Percentiles rank a stretch among this genome's conserved stretches.
Evolutionary conservation across 1,140 invertebrate species (phyloP).

Genomic region (Nasonia vitripennis): DNA sequence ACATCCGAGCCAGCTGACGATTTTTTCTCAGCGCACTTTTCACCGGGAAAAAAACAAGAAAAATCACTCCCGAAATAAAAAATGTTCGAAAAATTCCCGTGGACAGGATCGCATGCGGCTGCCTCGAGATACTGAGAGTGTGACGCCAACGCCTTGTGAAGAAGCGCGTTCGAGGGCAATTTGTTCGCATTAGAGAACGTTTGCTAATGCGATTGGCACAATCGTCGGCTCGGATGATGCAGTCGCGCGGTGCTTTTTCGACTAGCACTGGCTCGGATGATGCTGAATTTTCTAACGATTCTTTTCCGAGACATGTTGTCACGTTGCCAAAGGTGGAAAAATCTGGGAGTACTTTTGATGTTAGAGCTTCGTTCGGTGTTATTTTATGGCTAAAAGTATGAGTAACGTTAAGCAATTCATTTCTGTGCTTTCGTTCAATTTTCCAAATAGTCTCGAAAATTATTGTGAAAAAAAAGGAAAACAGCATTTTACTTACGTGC

Average conservation of each 20-base stretch:
- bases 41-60: neutral
- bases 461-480: too few species aligned
- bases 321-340: too few species aligned
- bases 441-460: too few species aligned
- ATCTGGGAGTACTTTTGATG: too few species aligned
- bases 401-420: too few species aligned
- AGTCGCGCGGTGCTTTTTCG: neutral
- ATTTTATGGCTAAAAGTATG: too few species aligned
- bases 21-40: neutral
- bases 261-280: neutral
- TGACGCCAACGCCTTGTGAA: neutral
- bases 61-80: neutral
- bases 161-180: neutral
- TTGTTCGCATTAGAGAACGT: slow-evolving; percentile 23
- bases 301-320: neutral
- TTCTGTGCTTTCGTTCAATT: too few species aligned
- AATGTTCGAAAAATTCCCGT: neutral
- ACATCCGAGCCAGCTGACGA: neutral
- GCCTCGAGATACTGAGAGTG: neutral
- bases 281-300: neutral
- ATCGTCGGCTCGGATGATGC: neutral
- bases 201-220: slow-evolving; percentile 33
- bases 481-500: too few species aligned
- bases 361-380: too few species aligned
- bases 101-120: neutral